Base-by-base conservation (phyloP, 2,888 invertebrate genomes). In the Troglohyphantes excavatus region DNA sequence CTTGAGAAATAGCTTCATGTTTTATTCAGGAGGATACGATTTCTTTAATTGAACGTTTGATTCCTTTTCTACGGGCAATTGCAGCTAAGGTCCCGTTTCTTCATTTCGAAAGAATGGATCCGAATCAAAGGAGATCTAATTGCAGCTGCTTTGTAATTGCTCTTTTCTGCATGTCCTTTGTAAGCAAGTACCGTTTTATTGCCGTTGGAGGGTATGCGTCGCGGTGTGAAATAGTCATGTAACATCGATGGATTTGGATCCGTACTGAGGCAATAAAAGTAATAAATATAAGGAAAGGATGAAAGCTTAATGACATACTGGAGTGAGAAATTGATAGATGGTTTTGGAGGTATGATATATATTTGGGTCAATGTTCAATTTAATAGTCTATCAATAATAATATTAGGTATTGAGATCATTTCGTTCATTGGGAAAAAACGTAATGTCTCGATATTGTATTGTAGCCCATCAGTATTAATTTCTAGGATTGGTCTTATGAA, bases 1-100 rank as follows among this genome's bases (percentile, higher is more conserved):
- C 13, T 70, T 82, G 26, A 21, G 26, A 61, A 72, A 19, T 39
- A 7, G 46, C 59, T 61, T 82, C 59, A 82, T 82, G 82, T 82
- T 70, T 82, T 82, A 82, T 82, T 82, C 82, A 82, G 23, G 13
- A 59, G 75, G 26, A 53, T 59, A 59, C 23, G 17, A 13, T 70
- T 82, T 21, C 33, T 29, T 33, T 70, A 59, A 26, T 82, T 53
- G 59, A 59, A 43, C 79, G n/a, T 27, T 39, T 39, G 21, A 39
- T 53, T 39, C 9, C 29, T 23, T 27, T 68, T 7, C 33, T 21
- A 27, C 21, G 59, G 29, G 59, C 53, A 61, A 7, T 27, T 27
- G 53, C 43, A 78, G 43, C 43, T 26, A 39, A 26, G 11, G 27
- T 23, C 21, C 11, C n/a, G 17, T 19, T 9, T 43, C 26, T 21